Percentiles rank a stretch among this genome's conserved stretches.
Conservation (phyloP, 2,797 vertebrate species). For the Hephaestus fuliginosus region DNA sequence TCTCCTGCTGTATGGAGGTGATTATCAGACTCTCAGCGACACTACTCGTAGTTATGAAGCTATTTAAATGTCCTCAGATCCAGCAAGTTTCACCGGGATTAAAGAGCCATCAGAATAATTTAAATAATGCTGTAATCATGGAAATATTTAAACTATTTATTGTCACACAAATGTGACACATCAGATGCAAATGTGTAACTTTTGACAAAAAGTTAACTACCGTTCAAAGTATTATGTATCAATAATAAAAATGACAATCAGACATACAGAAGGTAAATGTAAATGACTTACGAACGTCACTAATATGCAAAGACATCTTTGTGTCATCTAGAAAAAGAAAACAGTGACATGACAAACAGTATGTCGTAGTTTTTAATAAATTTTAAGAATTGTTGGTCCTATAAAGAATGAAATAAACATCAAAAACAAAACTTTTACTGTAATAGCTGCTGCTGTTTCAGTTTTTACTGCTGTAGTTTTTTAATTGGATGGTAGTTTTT, state of each 20-base stretch:
- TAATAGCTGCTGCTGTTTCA: too few species aligned
- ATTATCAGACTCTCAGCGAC: neutral
- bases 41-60: neutral
- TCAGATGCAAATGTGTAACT: neutral
- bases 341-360: neutral
- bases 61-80: neutral
- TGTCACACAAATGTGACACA: neutral
- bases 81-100: neutral
- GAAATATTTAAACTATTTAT: neutral
- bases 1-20: constrained; percentile 50
- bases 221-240: neutral
- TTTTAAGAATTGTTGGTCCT: too few species aligned
- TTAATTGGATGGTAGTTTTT: neutral
- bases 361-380: neutral
- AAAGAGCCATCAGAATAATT: neutral
- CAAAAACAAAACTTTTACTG: neutral
- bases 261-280: neutral
- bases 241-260: neutral
- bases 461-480: neutral
- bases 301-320: constrained; percentile 89
- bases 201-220: neutral
- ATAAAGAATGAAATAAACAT: neutral
- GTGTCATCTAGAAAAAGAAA: constrained; percentile 85
- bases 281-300: constrained; percentile 74
- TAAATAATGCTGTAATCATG: neutral